Evolutionary conservation across 1,140 invertebrate genomes (phyloP).

Genomic region (Onthophagus taurus): DNA sequence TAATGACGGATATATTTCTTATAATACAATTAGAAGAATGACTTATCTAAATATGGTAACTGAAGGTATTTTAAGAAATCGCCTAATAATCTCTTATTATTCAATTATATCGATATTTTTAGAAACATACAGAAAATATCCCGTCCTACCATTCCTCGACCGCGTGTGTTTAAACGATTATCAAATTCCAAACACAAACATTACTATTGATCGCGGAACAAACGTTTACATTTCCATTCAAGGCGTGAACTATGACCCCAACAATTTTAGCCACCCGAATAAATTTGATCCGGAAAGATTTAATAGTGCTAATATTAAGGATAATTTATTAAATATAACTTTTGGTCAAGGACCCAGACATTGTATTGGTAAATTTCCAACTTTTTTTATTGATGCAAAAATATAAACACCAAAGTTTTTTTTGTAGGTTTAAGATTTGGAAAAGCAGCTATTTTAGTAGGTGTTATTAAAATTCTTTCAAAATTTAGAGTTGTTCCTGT

Average conservation of each 20-base stretch:
- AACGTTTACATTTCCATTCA: slow-evolving; percentile 31
- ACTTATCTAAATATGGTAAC: slow-evolving; percentile 5
- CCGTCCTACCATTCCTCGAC: slow-evolving; percentile 20
- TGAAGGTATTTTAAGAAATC: neutral
- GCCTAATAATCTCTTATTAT: neutral
- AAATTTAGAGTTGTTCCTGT: slow-evolving; percentile 30
- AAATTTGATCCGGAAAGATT: slow-evolving; percentile 58
- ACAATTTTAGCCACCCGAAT: slow-evolving; percentile 49
- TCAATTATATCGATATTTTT: neutral
- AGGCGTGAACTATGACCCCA: slow-evolving; percentile 37
- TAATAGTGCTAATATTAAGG: slow-evolving; percentile 14
- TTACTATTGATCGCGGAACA: slow-evolving; percentile 23
- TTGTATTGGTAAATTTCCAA: slow-evolving; percentile 43
- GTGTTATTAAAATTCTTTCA: slow-evolving; percentile 34
- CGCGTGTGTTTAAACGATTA: slow-evolving; percentile 37
- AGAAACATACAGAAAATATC: slow-evolving; percentile 25
- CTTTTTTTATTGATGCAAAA: slow-evolving; percentile 2
- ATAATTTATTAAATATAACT: slow-evolving; percentile 40
- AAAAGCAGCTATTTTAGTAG: slow-evolving; percentile 39
- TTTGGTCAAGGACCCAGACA: slow-evolving; percentile 52
- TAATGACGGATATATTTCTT: no score
- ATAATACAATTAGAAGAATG: neutral
- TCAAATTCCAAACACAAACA: slow-evolving; percentile 29
- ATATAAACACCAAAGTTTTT: slow-evolving; percentile 10
- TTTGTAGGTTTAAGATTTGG: slow-evolving; percentile 36